Base-by-base conservation (phyloP, 2,113 vertebrate species). In the Eulemur rufifrons region DNA sequence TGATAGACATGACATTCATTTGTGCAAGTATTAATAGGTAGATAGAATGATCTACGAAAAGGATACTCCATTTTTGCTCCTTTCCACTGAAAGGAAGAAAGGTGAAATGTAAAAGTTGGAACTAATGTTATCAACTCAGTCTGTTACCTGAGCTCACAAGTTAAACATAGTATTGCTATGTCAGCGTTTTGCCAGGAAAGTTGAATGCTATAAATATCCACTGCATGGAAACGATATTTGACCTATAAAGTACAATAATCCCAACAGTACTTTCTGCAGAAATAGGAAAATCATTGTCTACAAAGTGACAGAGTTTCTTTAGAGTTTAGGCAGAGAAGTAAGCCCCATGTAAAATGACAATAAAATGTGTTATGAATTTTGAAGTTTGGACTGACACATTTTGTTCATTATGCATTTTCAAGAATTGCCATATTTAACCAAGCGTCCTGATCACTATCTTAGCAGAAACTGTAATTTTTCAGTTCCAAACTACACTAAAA, bases 161-260 rank as follows among this genome's bases (percentile, higher is more conserved):
- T 95, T 97, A 97, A 96, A 96, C 68, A 92, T 94, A 95, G 90
- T 42, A 68, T 54, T 82, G 90, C 77, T 74, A 20, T 87, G 87
- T 97, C 95, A 97, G 97, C 96, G 2, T 82, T 97, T 88, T 74
- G 82, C 66, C 54, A 45, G 87, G 52, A 96, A 97, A 97, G 97
- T 95, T 68, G 96, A 95, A 80, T 42, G 0, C 81, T 97, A 97
- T 97, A 98, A 97, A 97, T 98, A 97, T 27, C 86, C 66, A 25
- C 76, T 63, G 64, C 84, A 59, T 82, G 15, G 92, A 97, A 88
- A 94, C 0, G 11, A 73, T 95, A 94, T 96, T 61, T 97, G 96
- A 96, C 97, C 95, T 96, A 96, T 45, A 96, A 97, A 97, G 80
- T 68, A 78, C 29, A 47, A 87, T 21, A 5, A 54, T 71, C n/a